Percentiles rank a stretch among this genome's conserved stretches.
phyloP scores from a whole-genome alignment of 92 coral and sea anemone species.

The Siderastrea radians region DNA sequence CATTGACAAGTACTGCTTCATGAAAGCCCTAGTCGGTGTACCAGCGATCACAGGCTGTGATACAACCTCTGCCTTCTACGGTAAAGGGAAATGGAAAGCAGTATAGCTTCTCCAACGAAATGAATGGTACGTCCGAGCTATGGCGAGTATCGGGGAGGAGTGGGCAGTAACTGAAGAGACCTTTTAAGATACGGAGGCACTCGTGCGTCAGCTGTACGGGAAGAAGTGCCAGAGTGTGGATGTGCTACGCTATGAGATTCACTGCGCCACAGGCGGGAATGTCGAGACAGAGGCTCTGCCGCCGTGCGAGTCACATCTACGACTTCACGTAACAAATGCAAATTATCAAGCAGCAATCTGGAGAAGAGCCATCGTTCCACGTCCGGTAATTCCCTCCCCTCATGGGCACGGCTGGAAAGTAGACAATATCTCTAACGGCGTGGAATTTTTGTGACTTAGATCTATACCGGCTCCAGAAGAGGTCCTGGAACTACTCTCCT shows the following conservation, averaged over 20 bases:
- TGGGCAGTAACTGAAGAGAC: constrained; percentile 4
- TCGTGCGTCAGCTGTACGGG: constrained; percentile 49
- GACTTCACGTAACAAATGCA: constrained; percentile 43
- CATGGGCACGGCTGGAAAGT: constrained; percentile 14
- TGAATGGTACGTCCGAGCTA: constrained; percentile 40
- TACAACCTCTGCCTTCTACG: constrained; percentile 43
- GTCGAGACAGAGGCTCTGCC: too few relatives aligned
- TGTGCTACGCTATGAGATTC: too few relatives aligned
- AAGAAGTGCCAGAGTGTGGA: background rate
- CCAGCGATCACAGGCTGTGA: too few relatives aligned
- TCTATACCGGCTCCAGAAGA: too few relatives aligned
- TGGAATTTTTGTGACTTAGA: too few relatives aligned
- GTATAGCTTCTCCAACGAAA: constrained; percentile 51
- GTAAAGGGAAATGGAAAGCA: constrained; percentile 71
- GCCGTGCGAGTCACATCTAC: constrained; percentile 35
- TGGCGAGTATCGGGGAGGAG: constrained; percentile 15
- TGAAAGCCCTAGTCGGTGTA: too few relatives aligned
- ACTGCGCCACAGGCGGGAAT: too few relatives aligned
- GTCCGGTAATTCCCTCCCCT: constrained; percentile 48
- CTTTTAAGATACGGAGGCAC: constrained; percentile 26
- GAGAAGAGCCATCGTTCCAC: constrained; percentile 45
- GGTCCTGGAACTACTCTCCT: too few relatives aligned
- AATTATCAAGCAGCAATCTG: constrained; percentile 60
- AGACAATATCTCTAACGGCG: background rate
- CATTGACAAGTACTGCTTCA: too few relatives aligned